Conservation (phyloP, 2,888 invertebrate genomes). For the Stratiomys singularior region DNA sequence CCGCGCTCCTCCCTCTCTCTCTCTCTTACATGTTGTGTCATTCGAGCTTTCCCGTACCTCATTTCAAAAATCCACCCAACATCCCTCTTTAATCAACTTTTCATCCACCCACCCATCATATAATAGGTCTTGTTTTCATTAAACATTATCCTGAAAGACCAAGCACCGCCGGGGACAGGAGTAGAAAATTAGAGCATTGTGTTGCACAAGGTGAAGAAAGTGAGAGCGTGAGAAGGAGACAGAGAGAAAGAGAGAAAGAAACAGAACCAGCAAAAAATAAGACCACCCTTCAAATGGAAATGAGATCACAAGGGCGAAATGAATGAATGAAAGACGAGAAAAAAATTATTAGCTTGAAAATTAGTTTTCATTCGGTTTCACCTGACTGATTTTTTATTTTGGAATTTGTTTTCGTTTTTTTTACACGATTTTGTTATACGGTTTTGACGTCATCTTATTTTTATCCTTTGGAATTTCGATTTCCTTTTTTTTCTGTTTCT, state of each 20-base stretch:
- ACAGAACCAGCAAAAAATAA: constrained; percentile 7
- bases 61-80: not conserved
- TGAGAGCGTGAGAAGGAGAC: not conserved
- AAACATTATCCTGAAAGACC: not conserved
- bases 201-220: too few species aligned
- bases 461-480: not conserved
- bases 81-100: constrained; percentile 18
- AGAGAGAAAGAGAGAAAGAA: not conserved
- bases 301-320: not conserved
- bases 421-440: not conserved
- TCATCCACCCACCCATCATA: not conserved
- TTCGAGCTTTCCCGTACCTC: too few species aligned
- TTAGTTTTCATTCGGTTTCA: constrained; percentile 44
- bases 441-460: not conserved
- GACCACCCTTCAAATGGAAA: not conserved
- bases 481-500: not conserved
- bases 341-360: constrained; percentile 35
- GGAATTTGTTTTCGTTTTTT: not conserved
- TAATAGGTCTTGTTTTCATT: constrained; percentile 21
- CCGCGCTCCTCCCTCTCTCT: not conserved
- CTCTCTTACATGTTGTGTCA: not conserved
- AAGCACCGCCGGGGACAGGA: not conserved
- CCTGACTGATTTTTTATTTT: constrained; percentile 14
- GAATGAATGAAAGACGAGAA: not conserved
- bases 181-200: too few species aligned